These are phyloP conservation scores for Knipowitschia caucasica DNA, from an alignment of 2,797 vertebrate genomes.

Conservation along the genomic window DNA sequence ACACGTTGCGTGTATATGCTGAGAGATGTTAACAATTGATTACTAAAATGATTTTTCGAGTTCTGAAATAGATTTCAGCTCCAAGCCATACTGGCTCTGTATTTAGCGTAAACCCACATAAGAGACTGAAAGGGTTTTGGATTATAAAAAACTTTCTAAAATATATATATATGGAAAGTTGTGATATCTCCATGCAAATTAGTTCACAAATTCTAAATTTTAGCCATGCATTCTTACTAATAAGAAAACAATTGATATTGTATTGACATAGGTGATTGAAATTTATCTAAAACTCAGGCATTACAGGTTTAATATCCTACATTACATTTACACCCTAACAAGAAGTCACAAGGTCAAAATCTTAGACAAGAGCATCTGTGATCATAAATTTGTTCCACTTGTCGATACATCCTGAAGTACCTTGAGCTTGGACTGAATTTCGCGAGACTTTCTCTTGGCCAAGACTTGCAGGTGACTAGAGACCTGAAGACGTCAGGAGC, in stretches of 20 bases:
- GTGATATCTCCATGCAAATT: conserved; percentile 28
- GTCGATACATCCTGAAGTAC: conserved; percentile 68
- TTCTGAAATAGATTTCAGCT: too few relatives aligned
- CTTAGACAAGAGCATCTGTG: conserved; percentile 1
- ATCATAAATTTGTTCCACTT: conserved; percentile 25
- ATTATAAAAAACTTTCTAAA: background rate
- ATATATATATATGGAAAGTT: conserved; percentile 25
- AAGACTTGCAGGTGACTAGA: conserved; percentile 99
- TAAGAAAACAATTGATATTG: background rate
- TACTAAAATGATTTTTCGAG: too few relatives aligned
- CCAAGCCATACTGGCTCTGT: too few relatives aligned
- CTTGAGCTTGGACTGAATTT: conserved; percentile 98
- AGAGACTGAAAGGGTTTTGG: conserved; percentile 28
- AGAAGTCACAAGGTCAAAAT: conserved; percentile 4
- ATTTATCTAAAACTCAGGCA: background rate
- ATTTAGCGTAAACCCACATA: too few relatives aligned
- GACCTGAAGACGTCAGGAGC: conserved; percentile 86
- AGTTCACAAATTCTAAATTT: conserved; percentile 16
- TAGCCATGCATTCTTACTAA: conserved; percentile 38
- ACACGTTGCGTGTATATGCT: too few relatives aligned
- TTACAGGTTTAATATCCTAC: background rate
- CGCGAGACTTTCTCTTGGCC: conserved; percentile 95
- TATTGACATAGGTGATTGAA: conserved; percentile 7
- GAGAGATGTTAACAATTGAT: too few relatives aligned
- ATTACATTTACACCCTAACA: background rate